Evolutionary conservation across 2,888 invertebrate genomes (phyloP).

Genomic region (Electrophaes corylata): DNA sequence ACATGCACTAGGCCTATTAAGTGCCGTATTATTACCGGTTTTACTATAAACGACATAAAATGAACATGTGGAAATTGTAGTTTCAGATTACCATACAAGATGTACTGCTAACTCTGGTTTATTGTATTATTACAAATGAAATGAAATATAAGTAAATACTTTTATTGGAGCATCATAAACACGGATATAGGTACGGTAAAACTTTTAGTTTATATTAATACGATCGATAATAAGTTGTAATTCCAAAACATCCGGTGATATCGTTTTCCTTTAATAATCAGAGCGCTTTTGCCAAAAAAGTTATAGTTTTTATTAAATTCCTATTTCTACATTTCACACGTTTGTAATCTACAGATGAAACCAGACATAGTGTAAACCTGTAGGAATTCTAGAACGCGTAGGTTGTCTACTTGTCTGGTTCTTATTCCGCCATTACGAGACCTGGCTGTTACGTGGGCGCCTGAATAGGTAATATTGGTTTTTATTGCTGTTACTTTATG

Average conservation of each 20-base stretch:
- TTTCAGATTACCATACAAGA: slow-evolving; percentile 19
- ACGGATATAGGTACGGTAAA: too few species aligned
- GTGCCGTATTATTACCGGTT: slow-evolving; percentile 34
- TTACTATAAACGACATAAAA: slow-evolving; percentile 30
- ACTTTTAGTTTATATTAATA: too few species aligned
- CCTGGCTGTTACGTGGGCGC: slow-evolving; percentile 50
- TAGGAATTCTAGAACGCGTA: slow-evolving; percentile 50
- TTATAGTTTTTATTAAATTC: too few species aligned
- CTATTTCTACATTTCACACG: background rate
- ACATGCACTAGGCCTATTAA: slow-evolving; percentile 43
- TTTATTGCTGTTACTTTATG: slow-evolving; percentile 44
- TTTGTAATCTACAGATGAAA: slow-evolving; percentile 34
- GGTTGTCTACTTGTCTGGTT: slow-evolving; percentile 50
- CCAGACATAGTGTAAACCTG: slow-evolving; percentile 36
- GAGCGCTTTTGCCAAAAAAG: too few species aligned
- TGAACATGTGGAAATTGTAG: slow-evolving; percentile 28
- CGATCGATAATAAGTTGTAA: too few species aligned
- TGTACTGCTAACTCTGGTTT: background rate
- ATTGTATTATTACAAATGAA: too few species aligned
- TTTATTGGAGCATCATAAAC: background rate
- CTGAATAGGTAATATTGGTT: slow-evolving; percentile 46
- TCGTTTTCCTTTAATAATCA: too few species aligned
- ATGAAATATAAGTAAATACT: background rate
- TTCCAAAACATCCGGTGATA: too few species aligned
- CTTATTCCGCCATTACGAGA: slow-evolving; percentile 49